Base-by-base conservation (phyloP, 2,797 vertebrate species). In the Rhincodon typus region DNA sequence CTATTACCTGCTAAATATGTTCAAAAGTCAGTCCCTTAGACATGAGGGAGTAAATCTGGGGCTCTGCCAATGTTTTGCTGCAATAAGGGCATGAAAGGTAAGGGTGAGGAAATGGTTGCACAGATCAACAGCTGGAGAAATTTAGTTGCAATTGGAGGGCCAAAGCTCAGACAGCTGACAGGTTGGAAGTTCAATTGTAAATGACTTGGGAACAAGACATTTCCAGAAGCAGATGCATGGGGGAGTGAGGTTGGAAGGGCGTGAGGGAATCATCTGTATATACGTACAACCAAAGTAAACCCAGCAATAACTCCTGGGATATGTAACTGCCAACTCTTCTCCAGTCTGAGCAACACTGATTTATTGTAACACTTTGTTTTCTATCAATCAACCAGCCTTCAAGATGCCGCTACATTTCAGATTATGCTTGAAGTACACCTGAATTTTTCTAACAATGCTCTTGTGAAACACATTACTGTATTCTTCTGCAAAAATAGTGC, bases 261-360 rank as follows among this genome's bases (percentile, higher is more conserved):
- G 19, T 90, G 17, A n/a, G 19, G 90, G 19, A 66, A 93, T 93
- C n/a, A 1, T 67, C 90, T 66, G 6, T 67, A 93, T 38, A 38
- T 93, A 66, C 19, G 67, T 19, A 91, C 21, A 66, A 91, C 34
- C n/a, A 93, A 69, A 67, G 23, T 42, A n/a, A 93, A 93, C 90
- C 62, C 90, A 93, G 62, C 62, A 23, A 67, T 67, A n/a, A 93
- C 62, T 93, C 90, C 90, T 67, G 90, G 62, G 90, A 93, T 93
- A 67, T 34, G 66, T 42, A 66, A 21, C 62, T n/a, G 53, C 87
- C 53, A 90, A 62, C 53, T 62, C 62, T 67, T 38, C 62, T 67
- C 62, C 88, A 66, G 0, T n/a, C 34, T 67, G 12, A 93, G 34
- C 88, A 66, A 53, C 12, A 57, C 25, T 93, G 88, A 93, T 67